phyloP scores from a whole-genome alignment of 2,113 vertebrate genomes.

The Carollia perspicillata region DNA sequence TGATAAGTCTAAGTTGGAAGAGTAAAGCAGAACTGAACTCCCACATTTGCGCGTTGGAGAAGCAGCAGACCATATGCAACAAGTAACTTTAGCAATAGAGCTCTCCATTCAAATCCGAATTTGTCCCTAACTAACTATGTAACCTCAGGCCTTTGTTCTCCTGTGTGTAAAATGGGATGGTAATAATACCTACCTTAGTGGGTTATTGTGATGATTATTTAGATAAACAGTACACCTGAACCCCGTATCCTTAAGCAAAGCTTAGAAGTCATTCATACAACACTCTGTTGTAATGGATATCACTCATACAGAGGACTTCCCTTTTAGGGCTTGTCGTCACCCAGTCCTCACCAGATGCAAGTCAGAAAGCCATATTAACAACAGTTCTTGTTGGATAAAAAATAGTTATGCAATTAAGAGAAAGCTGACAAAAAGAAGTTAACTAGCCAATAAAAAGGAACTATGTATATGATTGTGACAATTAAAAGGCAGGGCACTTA shows the following conservation, averaged over 20 bases:
- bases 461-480: background rate
- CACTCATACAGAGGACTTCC: background rate
- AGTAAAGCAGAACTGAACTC: background rate
- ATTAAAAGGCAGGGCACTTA: background rate
- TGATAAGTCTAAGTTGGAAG: background rate
- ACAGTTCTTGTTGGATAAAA: background rate
- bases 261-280: background rate
- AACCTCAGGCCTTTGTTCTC: background rate
- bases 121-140: background rate
- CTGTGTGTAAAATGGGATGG: background rate
- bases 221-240: background rate
- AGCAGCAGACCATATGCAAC: background rate
- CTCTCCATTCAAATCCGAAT: background rate
- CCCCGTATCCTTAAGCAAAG: background rate
- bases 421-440: background rate
- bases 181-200: background rate
- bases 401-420: background rate
- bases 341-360: background rate
- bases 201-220: background rate
- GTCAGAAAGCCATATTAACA: background rate
- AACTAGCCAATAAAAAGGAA: background rate
- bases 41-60: background rate
- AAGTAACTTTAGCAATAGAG: background rate
- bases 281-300: background rate
- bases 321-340: background rate